These are phyloP conservation scores for Aphis gossypii DNA, from an alignment of 1,140 invertebrate genomes.

Conservation along the genomic window DNA sequence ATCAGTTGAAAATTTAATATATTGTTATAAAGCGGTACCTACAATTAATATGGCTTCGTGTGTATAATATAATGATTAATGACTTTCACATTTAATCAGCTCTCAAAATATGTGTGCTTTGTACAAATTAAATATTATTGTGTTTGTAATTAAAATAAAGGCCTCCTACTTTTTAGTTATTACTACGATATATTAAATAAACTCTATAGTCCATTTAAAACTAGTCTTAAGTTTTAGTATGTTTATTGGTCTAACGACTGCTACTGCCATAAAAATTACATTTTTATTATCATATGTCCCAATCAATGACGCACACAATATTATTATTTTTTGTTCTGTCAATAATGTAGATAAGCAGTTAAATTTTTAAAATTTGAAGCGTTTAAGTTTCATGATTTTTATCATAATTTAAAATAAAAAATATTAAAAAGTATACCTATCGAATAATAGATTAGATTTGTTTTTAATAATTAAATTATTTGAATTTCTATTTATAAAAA, in stretches of 20 bases:
- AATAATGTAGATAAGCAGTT: background rate
- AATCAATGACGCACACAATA: background rate
- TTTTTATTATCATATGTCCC: background rate
- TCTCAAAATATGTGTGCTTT: background rate
- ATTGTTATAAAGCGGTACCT: background rate
- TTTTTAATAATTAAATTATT: too few species aligned
- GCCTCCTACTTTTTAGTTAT: too few species aligned
- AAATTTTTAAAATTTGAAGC: background rate
- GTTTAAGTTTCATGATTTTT: background rate
- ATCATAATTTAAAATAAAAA: background rate
- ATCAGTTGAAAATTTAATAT: background rate
- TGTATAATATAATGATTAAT: background rate
- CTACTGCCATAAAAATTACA: background rate
- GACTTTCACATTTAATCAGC: background rate
- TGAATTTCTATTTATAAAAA: background rate
- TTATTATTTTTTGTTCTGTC: background rate
- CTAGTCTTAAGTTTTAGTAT: background rate
- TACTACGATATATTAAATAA: background rate
- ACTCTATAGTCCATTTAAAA: background rate
- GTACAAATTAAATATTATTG: background rate
- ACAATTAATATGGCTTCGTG: background rate
- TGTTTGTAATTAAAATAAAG: background rate
- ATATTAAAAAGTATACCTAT: background rate
- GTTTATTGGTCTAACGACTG: background rate
- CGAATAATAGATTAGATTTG: background rate